Conservation (phyloP, 2,113 vertebrate genomes). For the Vidua macroura region DNA sequence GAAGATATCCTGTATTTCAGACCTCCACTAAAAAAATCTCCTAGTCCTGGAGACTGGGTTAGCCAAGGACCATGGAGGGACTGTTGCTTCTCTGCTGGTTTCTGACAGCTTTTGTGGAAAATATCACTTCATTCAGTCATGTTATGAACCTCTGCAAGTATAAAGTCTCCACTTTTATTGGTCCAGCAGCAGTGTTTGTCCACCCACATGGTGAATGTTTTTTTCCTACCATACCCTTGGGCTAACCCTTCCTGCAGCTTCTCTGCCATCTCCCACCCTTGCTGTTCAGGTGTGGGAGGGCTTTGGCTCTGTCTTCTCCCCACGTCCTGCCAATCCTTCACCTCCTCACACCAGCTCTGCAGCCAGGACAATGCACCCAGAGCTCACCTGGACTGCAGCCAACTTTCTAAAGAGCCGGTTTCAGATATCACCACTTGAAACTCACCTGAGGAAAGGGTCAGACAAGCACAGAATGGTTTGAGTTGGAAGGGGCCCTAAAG, state of each 20-base stretch:
- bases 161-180: neutral
- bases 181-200: neutral
- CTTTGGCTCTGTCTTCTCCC: neutral
- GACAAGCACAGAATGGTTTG: neutral
- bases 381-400: neutral
- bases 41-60: neutral
- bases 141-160: neutral
- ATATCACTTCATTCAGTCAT: fast-evolving
- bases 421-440: neutral
- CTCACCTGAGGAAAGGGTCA: neutral
- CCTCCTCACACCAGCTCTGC: neutral
- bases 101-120: neutral
- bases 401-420: neutral
- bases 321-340: neutral
- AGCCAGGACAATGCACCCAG: neutral
- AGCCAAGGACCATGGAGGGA: neutral
- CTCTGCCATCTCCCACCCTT: neutral
- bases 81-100: neutral
- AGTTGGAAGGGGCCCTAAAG: neutral
- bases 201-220: neutral
- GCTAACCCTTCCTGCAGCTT: neutral
- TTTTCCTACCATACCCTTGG: fast-evolving
- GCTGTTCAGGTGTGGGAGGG: neutral
- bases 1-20: neutral
- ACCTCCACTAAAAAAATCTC: neutral